Evolutionary conservation across 2,888 invertebrate genomes (phyloP).

Genomic region (Drosophila putrida): DNA sequence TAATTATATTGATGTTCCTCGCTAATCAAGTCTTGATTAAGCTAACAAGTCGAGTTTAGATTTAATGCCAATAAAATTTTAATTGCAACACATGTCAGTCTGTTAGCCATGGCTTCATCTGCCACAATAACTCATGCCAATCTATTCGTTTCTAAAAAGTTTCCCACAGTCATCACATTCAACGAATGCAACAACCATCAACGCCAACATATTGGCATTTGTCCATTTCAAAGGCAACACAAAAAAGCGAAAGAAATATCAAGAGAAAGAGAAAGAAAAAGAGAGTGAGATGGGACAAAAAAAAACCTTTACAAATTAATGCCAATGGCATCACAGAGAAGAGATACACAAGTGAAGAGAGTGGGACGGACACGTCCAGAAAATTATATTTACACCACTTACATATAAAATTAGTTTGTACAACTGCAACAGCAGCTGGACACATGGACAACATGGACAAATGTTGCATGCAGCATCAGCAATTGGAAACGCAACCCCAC

Average conservation of each 20-base stretch:
- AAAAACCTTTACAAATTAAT: slow-evolving; percentile 75
- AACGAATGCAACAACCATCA: slow-evolving; percentile 60
- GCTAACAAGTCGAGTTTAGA: neutral
- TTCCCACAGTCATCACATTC: slow-evolving; percentile 73
- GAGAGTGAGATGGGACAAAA: slow-evolving; percentile 17
- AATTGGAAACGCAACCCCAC: slow-evolving; percentile 25
- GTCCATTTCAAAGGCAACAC: slow-evolving; percentile 56
- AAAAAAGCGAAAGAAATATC: slow-evolving; percentile 35
- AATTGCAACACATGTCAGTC: slow-evolving; percentile 56
- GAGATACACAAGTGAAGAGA: slow-evolving; percentile 11
- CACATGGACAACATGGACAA: slow-evolving; percentile 16
- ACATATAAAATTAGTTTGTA: slow-evolving; percentile 83
- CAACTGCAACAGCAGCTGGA: slow-evolving; percentile 57
- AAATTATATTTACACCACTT: slow-evolving; percentile 82
- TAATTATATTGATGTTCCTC: neutral
- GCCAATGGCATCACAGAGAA: slow-evolving; percentile 56
- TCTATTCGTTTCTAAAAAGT: slow-evolving; percentile 26
- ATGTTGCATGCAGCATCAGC: slow-evolving; percentile 23
- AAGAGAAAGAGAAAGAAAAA: slow-evolving; percentile 14
- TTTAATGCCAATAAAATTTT: slow-evolving; percentile 29
- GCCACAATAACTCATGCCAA: slow-evolving; percentile 58
- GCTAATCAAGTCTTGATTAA: neutral
- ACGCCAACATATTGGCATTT: slow-evolving; percentile 77
- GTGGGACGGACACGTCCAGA: slow-evolving; percentile 67
- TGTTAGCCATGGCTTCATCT: slow-evolving; percentile 43